These are phyloP conservation scores for Pantala flavescens DNA, from an alignment of 1,140 invertebrate species.

Conservation along the genomic window DNA sequence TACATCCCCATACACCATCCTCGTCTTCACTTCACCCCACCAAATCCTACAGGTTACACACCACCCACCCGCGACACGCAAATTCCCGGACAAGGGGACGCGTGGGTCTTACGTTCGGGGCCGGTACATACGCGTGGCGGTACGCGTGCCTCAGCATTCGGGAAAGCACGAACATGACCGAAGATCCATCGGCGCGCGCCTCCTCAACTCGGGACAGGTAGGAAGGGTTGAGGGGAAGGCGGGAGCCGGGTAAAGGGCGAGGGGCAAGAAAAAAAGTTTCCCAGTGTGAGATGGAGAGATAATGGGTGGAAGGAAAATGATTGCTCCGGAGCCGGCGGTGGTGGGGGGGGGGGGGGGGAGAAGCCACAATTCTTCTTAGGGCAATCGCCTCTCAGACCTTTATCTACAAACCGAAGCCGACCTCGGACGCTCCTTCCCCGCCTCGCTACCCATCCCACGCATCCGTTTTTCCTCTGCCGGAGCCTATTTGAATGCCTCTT, in stretches of 20 bases:
- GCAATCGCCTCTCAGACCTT: not conserved
- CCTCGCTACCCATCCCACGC: not conserved
- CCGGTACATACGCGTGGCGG: not conserved
- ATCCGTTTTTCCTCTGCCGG: not conserved
- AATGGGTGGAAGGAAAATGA: not conserved
- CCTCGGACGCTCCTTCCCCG: not conserved
- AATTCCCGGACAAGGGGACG: not conserved
- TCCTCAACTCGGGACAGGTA: not conserved
- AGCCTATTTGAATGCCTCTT: not conserved
- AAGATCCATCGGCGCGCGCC: not conserved
- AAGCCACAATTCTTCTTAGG: not conserved
- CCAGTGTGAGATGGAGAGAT: not conserved
- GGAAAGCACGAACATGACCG: not conserved
- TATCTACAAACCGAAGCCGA: not conserved
- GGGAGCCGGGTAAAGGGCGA: constrained; percentile 3
- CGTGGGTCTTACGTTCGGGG: not conserved
- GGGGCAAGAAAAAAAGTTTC: constrained; percentile 12
- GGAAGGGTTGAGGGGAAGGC: not conserved
- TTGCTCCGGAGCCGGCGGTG: not conserved
- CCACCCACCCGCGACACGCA: too few relatives aligned
- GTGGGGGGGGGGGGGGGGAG: not conserved
- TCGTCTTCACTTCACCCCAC: too few relatives aligned
- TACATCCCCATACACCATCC: too few relatives aligned
- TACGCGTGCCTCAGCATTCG: not conserved
- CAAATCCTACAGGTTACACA: too few relatives aligned